Base-by-base conservation (phyloP, 2,797 vertebrate genomes). In the Acrocephalus scirpaceus region DNA sequence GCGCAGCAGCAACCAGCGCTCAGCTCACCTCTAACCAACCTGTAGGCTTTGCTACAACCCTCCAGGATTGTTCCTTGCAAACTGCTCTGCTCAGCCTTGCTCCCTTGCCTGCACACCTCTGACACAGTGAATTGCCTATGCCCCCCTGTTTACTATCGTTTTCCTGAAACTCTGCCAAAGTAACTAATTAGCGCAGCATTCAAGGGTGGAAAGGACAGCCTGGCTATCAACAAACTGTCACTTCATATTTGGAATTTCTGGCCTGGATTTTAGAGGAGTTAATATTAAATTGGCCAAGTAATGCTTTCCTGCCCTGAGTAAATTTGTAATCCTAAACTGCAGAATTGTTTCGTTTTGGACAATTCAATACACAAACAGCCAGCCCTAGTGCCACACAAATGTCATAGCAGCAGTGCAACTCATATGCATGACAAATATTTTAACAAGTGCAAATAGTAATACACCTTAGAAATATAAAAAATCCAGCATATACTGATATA, bases 41-140 rank as follows among this genome's bases (percentile, higher is more conserved):
- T 25, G n/a, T 4, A 11, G 56, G n/a, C n/a, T 10, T 36, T 16
- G 7, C 16, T 25, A 16, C n/a, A 57, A 11, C 15, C 22, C 54
- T 10, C 13, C 32, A 10, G n/a, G 22, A 6, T 7, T 57, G 5
- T 16, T 23, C 56, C 21, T 34, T 34, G 56, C 22, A 5, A 16
- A 7, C 22, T 11, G n/a, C 56, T 18, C 34, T 18, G 57, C 57
- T 60, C 57, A 6, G 57, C 34, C 57, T 26, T 6, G 34, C 23
- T 26, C 11, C 34, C 57, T 34, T 44, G 53, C 53, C 69, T 7
- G 15, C 70, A 29, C 48, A 45, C 9, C 62, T 57, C 42, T 23
- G 10, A 32, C 72, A 51, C 17, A 6, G 14, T 1, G 4, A 3
- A 10, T 1, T 48, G 29, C n/a, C 71, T 21, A 1, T 10, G 30